Evolutionary conservation across 2,113 vertebrate species (phyloP).

Genomic region (Orycteropus afer): DNA sequence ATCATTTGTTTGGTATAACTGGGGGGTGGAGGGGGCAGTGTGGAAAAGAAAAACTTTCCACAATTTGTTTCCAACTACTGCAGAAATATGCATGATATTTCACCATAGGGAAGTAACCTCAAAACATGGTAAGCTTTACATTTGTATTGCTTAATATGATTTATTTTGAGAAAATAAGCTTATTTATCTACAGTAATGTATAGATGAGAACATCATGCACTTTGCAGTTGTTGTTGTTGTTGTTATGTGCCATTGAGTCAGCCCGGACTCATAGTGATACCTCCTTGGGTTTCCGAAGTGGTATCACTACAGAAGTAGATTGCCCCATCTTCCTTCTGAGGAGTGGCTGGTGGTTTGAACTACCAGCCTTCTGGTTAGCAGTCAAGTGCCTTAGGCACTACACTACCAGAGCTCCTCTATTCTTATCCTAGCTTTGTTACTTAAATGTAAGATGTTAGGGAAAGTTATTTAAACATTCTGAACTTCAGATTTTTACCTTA

Average conservation of each 20-base stretch:
- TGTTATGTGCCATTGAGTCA: not conserved
- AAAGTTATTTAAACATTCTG: slow-evolving; percentile 40
- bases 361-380: not conserved
- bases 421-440: slow-evolving; percentile 26
- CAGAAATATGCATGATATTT: slow-evolving; percentile 51
- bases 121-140: slow-evolving; percentile 34
- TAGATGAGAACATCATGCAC: too few species aligned
- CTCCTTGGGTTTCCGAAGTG: too few species aligned
- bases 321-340: too few species aligned
- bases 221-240: too few species aligned
- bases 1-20: slow-evolving; percentile 72
- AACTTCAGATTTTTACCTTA: not conserved
- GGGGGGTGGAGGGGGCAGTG: not conserved
- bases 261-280: not conserved
- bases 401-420: too few species aligned
- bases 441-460: not conserved
- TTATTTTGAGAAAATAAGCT: slow-evolving; percentile 42
- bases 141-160: not conserved
- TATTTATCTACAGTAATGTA: not conserved
- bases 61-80: slow-evolving; percentile 55
- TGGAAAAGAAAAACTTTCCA: not conserved
- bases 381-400: too few species aligned
- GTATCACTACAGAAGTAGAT: too few species aligned
- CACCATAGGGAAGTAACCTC: not conserved
- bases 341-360: not conserved